Conservation (phyloP, 2,797 vertebrate genomes). For the Cyclopterus lumpus region DNA sequence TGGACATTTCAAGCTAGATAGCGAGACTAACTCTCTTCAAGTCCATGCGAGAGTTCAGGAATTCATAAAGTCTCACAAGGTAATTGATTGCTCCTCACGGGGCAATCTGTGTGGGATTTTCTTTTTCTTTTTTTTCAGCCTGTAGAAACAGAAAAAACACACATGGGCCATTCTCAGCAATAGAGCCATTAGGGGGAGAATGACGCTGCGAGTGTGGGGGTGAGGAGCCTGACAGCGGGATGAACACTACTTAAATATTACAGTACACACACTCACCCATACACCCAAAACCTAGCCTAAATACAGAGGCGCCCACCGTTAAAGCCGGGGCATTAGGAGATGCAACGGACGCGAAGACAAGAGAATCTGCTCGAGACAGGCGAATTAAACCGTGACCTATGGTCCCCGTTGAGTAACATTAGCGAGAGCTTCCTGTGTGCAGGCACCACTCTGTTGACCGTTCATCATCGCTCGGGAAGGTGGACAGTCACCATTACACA, state of each 20-base stretch:
- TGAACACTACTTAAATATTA: conserved; percentile 78
- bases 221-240: conserved; percentile 67
- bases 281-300: conserved; percentile 76
- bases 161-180: conserved; percentile 64
- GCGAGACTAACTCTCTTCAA: conserved; percentile 43
- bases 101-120: conserved; percentile 78
- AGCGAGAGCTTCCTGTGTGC: conserved; percentile 87
- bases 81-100: conserved; percentile 80
- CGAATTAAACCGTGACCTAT: conserved; percentile 92
- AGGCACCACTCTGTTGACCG: conserved; percentile 87
- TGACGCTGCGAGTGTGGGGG: conserved; percentile 47
- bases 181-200: conserved; percentile 62
- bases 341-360: conserved; percentile 74
- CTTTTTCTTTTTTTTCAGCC: conserved; percentile 73
- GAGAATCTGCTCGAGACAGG: conserved; percentile 84
- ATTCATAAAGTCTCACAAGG: conserved; percentile 68
- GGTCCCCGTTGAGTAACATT: conserved; percentile 87
- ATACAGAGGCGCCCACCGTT: conserved; percentile 80
- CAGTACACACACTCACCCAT: conserved; percentile 69
- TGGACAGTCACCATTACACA: conserved; percentile 78
- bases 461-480: conserved; percentile 88
- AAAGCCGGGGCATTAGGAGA: conserved; percentile 76
- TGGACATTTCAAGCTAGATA: conserved; percentile 55
- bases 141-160: conserved; percentile 74
- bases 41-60: conserved; percentile 59